Conservation (phyloP, 2,113 vertebrate species). For the Crotalus horridus region DNA sequence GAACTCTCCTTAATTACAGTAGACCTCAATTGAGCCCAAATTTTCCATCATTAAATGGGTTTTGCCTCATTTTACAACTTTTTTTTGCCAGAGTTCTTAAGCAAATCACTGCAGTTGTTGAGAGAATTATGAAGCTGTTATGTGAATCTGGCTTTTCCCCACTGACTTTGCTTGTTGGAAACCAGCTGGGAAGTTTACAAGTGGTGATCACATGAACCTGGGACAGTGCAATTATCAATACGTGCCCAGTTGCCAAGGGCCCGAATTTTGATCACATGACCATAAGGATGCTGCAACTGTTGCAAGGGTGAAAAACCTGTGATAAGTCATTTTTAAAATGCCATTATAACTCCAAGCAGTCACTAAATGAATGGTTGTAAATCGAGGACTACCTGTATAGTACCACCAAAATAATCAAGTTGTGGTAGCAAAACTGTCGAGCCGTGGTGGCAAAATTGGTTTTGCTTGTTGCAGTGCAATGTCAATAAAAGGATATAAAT, state of each 20-base stretch:
- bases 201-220: background rate
- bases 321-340: background rate
- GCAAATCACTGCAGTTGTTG: background rate
- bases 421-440: background rate
- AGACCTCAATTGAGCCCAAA: background rate
- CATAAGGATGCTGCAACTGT: background rate
- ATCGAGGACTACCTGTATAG: background rate
- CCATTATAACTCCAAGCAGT: background rate
- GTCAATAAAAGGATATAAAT: background rate
- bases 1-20: no score
- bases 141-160: background rate
- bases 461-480: background rate
- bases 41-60: background rate
- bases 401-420: background rate
- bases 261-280: background rate
- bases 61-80: background rate
- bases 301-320: background rate
- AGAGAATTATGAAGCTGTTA: background rate
- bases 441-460: background rate
- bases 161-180: background rate
- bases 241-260: background rate
- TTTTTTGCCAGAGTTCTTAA: background rate
- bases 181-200: background rate
- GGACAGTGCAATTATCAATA: background rate
- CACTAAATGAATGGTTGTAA: background rate